Conservation (phyloP, 1,140 invertebrate genomes). For the Euschistus heros region DNA sequence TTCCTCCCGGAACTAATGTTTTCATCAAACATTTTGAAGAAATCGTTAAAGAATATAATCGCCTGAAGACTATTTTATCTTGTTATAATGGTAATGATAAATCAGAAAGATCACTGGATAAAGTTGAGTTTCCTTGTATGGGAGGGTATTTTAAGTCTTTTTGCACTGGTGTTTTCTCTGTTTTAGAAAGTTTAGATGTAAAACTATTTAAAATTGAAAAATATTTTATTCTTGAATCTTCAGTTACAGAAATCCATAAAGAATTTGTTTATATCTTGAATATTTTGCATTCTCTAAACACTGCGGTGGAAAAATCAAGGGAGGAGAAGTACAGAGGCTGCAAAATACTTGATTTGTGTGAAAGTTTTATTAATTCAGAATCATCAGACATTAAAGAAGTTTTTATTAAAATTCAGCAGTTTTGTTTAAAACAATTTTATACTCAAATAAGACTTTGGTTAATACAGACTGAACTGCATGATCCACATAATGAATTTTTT, state of each 20-base stretch:
- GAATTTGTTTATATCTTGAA: neutral
- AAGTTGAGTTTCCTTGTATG: too few species aligned
- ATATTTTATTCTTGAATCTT: neutral
- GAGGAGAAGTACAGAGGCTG: conserved; percentile 2
- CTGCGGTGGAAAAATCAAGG: neutral
- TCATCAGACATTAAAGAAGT: conserved; percentile 3
- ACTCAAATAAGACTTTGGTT: conserved; percentile 18
- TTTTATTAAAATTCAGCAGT: conserved; percentile 12
- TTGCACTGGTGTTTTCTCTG: neutral
- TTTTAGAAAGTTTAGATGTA: neutral
- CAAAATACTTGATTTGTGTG: conserved; percentile 18
- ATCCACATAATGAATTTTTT: conserved; percentile 16
- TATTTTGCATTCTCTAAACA: neutral
- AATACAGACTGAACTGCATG: conserved; percentile 7
- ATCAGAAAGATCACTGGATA: too few species aligned
- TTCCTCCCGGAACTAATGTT: too few species aligned
- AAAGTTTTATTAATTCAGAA: neutral
- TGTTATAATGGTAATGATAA: too few species aligned
- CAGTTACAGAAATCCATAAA: neutral
- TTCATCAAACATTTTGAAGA: too few species aligned
- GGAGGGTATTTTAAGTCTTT: neutral
- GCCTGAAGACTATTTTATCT: too few species aligned
- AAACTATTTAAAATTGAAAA: neutral
- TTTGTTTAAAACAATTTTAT: conserved; percentile 20
- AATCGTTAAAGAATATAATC: too few species aligned